A percentile compares a stretch with the other conserved stretches of the same genome.
Conservation (phyloP, 2,113 vertebrate species). For the Oreochromis tanganicae region DNA sequence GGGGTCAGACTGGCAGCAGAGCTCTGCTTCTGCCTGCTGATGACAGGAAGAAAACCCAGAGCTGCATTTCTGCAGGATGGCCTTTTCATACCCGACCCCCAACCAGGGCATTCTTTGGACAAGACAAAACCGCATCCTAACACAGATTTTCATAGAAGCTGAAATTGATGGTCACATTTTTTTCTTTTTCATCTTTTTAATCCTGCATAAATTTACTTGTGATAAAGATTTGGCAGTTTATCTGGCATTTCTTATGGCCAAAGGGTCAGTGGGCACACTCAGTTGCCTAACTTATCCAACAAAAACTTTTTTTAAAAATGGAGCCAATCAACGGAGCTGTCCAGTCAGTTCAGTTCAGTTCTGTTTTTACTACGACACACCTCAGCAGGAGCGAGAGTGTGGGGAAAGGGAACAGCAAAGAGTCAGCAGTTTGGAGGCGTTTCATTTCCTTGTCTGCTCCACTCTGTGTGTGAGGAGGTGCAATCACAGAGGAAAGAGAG, state of each 20-base stretch:
- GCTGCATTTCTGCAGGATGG: not conserved
- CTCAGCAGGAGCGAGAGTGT: not conserved
- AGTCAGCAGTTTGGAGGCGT: accelerated
- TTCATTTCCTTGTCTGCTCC: not conserved
- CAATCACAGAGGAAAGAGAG: not conserved
- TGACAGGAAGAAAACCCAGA: constrained; percentile 26
- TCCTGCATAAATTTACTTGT: not conserved
- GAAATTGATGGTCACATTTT: not conserved
- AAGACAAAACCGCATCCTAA: not conserved
- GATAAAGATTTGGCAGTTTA: accelerated
- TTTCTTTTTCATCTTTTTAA: not conserved
- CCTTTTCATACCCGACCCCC: not conserved
- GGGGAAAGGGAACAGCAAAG: not conserved
- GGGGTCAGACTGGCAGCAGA: not conserved
- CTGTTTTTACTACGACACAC: not conserved
- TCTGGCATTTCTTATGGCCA: not conserved
- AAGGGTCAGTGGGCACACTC: not conserved
- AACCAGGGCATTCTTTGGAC: not conserved
- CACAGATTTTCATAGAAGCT: not conserved
- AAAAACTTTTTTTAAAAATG: not conserved
- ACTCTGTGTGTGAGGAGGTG: not conserved
- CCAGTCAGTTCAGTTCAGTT: not conserved
- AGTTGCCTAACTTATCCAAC: not conserved
- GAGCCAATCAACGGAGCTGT: not conserved
- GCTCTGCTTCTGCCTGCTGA: not conserved